Percentiles rank a stretch among this genome's conserved stretches.
These are phyloP conservation scores for Monopis laevigella DNA, from an alignment of 2,888 invertebrate genomes.

Conservation along the genomic window DNA sequence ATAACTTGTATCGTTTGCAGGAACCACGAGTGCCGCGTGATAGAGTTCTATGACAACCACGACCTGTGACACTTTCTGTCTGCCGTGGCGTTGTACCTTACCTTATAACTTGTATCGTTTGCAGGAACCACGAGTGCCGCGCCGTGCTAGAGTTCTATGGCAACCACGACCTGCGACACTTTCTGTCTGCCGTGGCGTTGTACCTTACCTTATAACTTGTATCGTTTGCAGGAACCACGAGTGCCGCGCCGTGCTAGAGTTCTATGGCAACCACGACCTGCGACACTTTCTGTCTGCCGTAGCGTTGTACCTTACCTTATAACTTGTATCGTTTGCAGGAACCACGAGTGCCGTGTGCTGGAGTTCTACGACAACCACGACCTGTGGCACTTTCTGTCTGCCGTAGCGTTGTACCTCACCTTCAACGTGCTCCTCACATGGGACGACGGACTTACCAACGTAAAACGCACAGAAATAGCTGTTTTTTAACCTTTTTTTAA, in stretches of 20 bases:
- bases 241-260: slow-evolving; percentile 70
- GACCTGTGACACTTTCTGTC: slow-evolving; percentile 91
- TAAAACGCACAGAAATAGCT: slow-evolving; percentile 76
- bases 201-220: slow-evolving; percentile 88
- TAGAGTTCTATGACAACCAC: slow-evolving; percentile 85
- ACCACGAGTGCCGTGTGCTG: slow-evolving; percentile 71
- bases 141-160: slow-evolving; percentile 80
- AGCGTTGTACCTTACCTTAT: slow-evolving; percentile 86
- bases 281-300: slow-evolving; percentile 89
- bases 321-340: too few relatives aligned
- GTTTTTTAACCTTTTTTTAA: slow-evolving; percentile 70
- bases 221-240: slow-evolving; percentile 72
- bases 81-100: slow-evolving; percentile 83
- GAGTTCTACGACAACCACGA: slow-evolving; percentile 88
- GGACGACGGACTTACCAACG: slow-evolving; percentile 83
- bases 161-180: slow-evolving; percentile 89
- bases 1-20: too few relatives aligned
- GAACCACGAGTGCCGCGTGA: slow-evolving; percentile 71
- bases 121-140: slow-evolving; percentile 67
- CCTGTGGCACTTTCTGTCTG: slow-evolving; percentile 89
- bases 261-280: slow-evolving; percentile 88
- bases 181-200: slow-evolving; percentile 83
- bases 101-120: too few relatives aligned
- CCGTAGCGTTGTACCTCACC: slow-evolving; percentile 82
- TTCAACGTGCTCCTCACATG: slow-evolving; percentile 84